These are phyloP conservation scores for Rallus limicola DNA, from an alignment of 2,113 vertebrate genomes.

Conservation along the genomic window DNA sequence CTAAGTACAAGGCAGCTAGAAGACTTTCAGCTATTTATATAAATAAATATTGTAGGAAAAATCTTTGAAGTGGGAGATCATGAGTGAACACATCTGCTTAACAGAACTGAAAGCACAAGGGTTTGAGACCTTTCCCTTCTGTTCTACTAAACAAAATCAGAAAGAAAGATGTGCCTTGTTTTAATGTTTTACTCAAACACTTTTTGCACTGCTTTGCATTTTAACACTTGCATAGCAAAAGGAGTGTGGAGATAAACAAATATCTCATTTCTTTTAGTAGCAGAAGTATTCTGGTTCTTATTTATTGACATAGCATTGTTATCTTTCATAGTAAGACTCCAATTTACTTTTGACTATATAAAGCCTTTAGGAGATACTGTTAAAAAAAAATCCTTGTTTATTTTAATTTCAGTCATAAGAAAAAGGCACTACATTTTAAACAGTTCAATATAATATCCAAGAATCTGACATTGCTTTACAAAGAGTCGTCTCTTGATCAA, in stretches of 20 bases:
- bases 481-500: neutral
- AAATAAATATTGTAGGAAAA: slow-evolving; percentile 33
- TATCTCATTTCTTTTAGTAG: neutral
- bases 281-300: neutral
- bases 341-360: neutral
- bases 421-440: neutral
- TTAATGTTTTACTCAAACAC: neutral
- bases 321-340: neutral
- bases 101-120: slow-evolving; percentile 13
- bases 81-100: slow-evolving; percentile 49
- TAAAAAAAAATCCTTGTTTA: neutral
- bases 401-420: neutral
- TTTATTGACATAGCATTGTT: neutral
- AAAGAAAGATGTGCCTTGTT: neutral
- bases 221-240: neutral
- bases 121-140: slow-evolving; percentile 21
- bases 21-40: slow-evolving; percentile 21
- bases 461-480: neutral
- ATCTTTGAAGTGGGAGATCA: slow-evolving; percentile 49
- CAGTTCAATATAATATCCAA: neutral
- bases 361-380: neutral
- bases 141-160: neutral
- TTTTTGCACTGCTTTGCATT: neutral
- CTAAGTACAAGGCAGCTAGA: slow-evolving; percentile 23
- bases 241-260: neutral